Conservation (phyloP, 2,888 invertebrate genomes). For the Podabrus alpinus region DNA sequence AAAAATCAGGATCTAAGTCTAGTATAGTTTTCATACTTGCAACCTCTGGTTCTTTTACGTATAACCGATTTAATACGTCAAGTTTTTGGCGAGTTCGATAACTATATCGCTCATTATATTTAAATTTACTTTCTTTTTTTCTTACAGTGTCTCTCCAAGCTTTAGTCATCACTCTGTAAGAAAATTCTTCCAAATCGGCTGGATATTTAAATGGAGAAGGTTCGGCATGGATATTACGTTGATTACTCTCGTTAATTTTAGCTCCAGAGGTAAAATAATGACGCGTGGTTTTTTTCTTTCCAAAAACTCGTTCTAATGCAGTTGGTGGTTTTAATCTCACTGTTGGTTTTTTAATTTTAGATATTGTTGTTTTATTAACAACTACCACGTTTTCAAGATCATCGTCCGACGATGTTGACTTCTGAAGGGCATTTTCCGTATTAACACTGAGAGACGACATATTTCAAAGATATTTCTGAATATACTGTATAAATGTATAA, state of each 20-base stretch:
- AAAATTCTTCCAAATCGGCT: conserved; percentile 53
- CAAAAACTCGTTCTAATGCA: conserved; percentile 38
- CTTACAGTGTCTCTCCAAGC: conserved; percentile 47
- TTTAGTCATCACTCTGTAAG: conserved; percentile 54
- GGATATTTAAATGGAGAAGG: conserved; percentile 55
- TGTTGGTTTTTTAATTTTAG: background rate
- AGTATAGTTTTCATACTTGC: conserved; percentile 61
- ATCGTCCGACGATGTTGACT: background rate
- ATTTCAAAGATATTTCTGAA: background rate
- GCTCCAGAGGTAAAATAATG: conserved; percentile 45
- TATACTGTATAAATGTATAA: background rate
- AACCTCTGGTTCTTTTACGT: conserved; percentile 59
- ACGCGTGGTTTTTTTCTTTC: conserved; percentile 36
- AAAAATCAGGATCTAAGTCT: conserved; percentile 70
- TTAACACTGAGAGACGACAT: conserved; percentile 7
- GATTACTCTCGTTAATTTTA: conserved; percentile 40
- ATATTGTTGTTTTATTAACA: background rate
- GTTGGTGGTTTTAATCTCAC: conserved; percentile 34
- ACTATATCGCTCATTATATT: conserved; percentile 48
- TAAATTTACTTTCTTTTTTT: conserved; percentile 44
- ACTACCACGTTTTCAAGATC: background rate
- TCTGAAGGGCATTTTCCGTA: background rate
- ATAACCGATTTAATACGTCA: conserved; percentile 63
- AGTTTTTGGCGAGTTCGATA: conserved; percentile 48
- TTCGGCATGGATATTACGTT: conserved; percentile 49